Evolutionary conservation across 2,113 vertebrate genomes (phyloP).

Genomic region (Atractosteus spatula): DNA sequence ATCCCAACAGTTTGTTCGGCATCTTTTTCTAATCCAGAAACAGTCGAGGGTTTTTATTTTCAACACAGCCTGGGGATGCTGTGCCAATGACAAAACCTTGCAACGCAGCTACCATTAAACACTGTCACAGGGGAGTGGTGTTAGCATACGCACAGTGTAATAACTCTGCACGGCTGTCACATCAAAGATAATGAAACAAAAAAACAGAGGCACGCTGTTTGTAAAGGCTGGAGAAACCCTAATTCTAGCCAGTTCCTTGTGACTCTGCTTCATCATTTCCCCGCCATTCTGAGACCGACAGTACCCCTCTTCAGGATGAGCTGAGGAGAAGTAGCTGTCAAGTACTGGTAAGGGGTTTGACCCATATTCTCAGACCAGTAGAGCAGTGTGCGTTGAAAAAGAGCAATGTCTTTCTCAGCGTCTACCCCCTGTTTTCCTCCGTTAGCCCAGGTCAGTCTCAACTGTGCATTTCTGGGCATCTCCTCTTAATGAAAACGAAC

Average conservation of each 20-base stretch:
- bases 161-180: constrained; percentile 41
- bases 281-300: too few species aligned
- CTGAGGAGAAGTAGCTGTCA: too few species aligned
- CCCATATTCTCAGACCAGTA: too few species aligned
- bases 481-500: not conserved
- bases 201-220: constrained; percentile 14
- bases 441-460: not conserved
- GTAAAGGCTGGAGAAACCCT: constrained; percentile 16
- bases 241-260: too few species aligned
- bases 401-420: too few species aligned
- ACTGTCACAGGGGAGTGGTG: constrained; percentile 18
- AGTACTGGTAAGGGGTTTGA: too few species aligned
- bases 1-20: constrained; percentile 14
- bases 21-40: constrained; percentile 12
- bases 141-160: constrained; percentile 42
- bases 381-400: too few species aligned
- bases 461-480: not conserved
- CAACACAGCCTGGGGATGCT: constrained; percentile 11
- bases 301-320: too few species aligned
- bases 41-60: constrained; percentile 9
- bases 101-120: constrained; percentile 39
- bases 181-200: constrained; percentile 44
- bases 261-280: too few species aligned
- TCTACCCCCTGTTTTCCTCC: not conserved
- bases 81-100: constrained; percentile 35